phyloP scores from a whole-genome alignment of 2,888 invertebrate species.

The Nudaria mundana region DNA sequence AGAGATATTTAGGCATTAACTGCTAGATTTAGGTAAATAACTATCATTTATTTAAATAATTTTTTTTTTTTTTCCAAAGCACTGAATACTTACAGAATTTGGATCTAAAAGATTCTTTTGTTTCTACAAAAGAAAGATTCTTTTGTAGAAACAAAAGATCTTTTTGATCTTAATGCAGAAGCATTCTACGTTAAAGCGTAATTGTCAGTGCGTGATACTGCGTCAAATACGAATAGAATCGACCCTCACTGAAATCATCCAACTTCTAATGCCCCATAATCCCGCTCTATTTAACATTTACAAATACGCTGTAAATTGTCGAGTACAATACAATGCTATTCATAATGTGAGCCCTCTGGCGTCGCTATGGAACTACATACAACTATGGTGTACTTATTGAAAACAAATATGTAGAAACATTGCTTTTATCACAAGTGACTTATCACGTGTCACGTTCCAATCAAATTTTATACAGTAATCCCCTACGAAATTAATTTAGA shows the following conservation, averaged over 20 bases:
- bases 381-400: conserved; percentile 20
- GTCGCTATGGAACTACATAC: too few relatives aligned
- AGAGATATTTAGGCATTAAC: too few relatives aligned
- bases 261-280: conserved; percentile 50
- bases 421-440: conserved; percentile 27
- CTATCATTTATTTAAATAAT: too few relatives aligned
- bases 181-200: conserved; percentile 38
- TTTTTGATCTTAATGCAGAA: too few relatives aligned
- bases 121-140: conserved; percentile 35
- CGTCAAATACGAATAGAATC: conserved; percentile 49
- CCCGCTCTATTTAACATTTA: conserved; percentile 50
- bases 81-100: too few relatives aligned
- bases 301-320: conserved; percentile 29
- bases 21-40: too few relatives aligned
- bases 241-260: conserved; percentile 45
- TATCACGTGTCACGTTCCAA: conserved; percentile 38
- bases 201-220: conserved; percentile 55
- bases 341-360: conserved; percentile 19
- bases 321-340: conserved; percentile 30
- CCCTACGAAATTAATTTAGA: conserved; percentile 31
- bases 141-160: too few relatives aligned
- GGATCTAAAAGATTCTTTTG: too few relatives aligned
- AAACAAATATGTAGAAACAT: conserved; percentile 26
- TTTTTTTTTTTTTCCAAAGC: too few relatives aligned
- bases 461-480: conserved; percentile 43